Evolutionary conservation across 2,797 vertebrate species (phyloP), one percentile per base, ranked within the genome.

Genomic region (Toxotes lorentzi): DNA sequence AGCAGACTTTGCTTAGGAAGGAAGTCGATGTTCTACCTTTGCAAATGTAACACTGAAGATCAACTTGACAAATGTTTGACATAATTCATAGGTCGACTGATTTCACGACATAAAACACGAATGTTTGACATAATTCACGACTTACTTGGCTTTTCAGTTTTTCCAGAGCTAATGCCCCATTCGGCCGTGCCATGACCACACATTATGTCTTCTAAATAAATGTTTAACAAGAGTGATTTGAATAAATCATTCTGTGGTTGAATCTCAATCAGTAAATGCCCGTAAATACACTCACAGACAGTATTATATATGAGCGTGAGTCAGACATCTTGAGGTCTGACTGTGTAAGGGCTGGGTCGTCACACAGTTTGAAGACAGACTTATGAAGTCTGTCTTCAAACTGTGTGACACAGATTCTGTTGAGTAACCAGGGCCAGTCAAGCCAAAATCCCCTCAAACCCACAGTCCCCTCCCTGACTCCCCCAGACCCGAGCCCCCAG

Each of bases 251-350:
- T 4, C 63, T 78, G 82, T 3, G 69, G 80, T 83, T 75, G 47
- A 85, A 76, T 86, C 63, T 86, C 69, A 77, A 56, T 76, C 76
- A 74, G 81, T 24, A 79, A 86, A 82, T 27, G 73, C 67, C 66
- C 71, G 79, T 73, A 83, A 86, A 84, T 84, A 81, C 58, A n/a
- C 78, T 61, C 50, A n/a, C 75, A 70, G 79, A 72, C 53, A 32
- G 76, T 70, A 67, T 73, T 81, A 74, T 86, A 78, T 78, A 70
- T 76, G 75, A 83, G 62, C 48, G 73, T 90, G 84, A 88, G 78
- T 86, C 81, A 89, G 81, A 81, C 81, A 30, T 77, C 43, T 70
- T 70, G 86, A 90, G 87, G 82, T 86, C 73, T 82, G 81, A 70
- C 76, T 75, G 84, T 71, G 43, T 70, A 45, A 74, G 70, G 65